Conservation (phyloP, 2,888 invertebrate genomes). For the Lasioglossum morio region DNA sequence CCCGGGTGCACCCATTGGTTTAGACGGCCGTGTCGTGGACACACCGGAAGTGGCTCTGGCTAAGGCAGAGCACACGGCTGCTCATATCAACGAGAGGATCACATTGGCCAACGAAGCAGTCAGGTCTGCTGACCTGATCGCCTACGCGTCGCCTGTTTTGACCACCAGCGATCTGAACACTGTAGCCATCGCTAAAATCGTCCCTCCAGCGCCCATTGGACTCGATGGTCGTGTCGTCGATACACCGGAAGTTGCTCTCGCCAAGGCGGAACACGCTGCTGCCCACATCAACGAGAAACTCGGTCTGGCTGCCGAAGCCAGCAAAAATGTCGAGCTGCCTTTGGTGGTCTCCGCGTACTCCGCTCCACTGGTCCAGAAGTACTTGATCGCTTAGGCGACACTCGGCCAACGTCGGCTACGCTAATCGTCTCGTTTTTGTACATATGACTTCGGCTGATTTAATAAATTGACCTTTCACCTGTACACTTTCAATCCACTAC, state of each 20-base stretch:
- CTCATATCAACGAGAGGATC: slow-evolving; percentile 77
- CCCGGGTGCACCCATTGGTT: slow-evolving; percentile 78
- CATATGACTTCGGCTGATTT: slow-evolving; percentile 30
- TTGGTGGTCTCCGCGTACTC: slow-evolving; percentile 60
- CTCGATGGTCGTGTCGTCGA: slow-evolving; percentile 81
- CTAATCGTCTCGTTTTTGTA: slow-evolving; percentile 3
- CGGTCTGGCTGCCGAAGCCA: slow-evolving; percentile 65
- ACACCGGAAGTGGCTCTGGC: slow-evolving; percentile 81
- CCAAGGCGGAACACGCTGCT: slow-evolving; percentile 80
- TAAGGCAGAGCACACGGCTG: slow-evolving; percentile 81
- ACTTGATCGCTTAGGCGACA: slow-evolving; percentile 29
- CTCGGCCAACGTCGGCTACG: not conserved
- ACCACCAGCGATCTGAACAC: not conserved
- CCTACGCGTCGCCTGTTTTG: slow-evolving; percentile 17
- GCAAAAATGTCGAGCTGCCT: slow-evolving; percentile 52
- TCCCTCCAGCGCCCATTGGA: slow-evolving; percentile 76
- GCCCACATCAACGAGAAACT: slow-evolving; percentile 78
- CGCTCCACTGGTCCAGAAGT: slow-evolving; percentile 59
- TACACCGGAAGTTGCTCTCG: slow-evolving; percentile 80
- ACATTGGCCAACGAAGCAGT: slow-evolving; percentile 67
- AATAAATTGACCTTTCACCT: slow-evolving; percentile 43
- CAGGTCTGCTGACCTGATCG: slow-evolving; percentile 59
- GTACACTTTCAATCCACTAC: not conserved
- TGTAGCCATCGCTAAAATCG: slow-evolving; percentile 49
- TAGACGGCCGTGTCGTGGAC: slow-evolving; percentile 81